Percentiles rank a stretch among this genome's conserved stretches.
phyloP scores from a whole-genome alignment of 2,113 vertebrate species.

The Tyrannus savana region DNA sequence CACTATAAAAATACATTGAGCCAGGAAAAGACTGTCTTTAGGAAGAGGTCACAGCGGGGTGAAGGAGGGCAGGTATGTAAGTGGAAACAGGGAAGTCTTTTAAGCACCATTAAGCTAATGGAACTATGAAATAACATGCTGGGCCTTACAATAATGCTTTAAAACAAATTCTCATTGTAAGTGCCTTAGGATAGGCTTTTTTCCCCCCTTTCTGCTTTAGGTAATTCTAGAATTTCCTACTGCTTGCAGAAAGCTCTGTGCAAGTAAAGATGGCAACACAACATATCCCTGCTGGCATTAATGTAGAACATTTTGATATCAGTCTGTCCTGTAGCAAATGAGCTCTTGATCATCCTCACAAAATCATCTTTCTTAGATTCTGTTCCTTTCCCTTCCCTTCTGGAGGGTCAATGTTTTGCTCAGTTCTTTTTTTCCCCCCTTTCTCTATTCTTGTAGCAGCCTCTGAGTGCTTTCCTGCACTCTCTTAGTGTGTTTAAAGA shows the following conservation, averaged over 20 bases:
- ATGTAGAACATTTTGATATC: background rate
- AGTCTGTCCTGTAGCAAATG: background rate
- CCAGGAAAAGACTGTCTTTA: conserved; percentile 31
- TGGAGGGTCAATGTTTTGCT: background rate
- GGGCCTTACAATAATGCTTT: background rate
- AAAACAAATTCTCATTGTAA: background rate
- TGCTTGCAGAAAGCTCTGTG: background rate
- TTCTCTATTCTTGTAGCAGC: background rate
- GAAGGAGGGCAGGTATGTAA: conserved; percentile 44
- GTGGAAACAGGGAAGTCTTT: conserved; percentile 41
- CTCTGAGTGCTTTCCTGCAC: background rate
- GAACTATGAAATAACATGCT: conserved; percentile 23
- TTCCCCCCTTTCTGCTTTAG: background rate
- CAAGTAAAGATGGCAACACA: background rate
- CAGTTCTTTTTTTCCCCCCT: background rate
- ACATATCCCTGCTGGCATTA: background rate
- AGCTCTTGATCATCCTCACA: background rate
- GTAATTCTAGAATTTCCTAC: background rate
- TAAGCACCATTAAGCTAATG: conserved; percentile 41
- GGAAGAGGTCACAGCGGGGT: conserved; percentile 38
- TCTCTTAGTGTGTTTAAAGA: background rate
- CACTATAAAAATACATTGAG: conserved; percentile 21
- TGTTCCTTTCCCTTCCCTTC: background rate
- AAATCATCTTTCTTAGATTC: background rate
- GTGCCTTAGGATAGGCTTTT: background rate